phyloP scores from a whole-genome alignment of 2,797 vertebrate species.

The Channa striata region DNA sequence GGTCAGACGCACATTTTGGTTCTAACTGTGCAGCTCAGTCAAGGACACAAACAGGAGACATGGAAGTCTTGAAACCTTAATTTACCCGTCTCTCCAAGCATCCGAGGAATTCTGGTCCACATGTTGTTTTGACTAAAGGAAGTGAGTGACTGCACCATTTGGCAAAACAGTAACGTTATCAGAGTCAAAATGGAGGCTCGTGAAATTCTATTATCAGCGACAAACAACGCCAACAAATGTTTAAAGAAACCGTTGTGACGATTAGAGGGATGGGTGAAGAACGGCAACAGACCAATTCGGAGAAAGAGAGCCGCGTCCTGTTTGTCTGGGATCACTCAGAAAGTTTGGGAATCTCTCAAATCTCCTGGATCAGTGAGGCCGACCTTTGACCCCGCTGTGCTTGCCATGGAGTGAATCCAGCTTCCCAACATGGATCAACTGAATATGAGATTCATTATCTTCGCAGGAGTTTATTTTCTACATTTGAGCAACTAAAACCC shows the following conservation, averaged over 20 bases:
- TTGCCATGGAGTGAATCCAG: conserved; percentile 8
- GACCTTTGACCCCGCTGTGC: conserved; percentile 43
- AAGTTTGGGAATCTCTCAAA: conserved; percentile 11
- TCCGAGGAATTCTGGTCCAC: conserved; percentile 55
- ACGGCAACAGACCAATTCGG: no score
- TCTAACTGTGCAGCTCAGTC: conserved; percentile 11
- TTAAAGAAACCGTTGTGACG: neutral
- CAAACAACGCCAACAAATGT: conserved; percentile 5
- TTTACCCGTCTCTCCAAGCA: conserved; percentile 31
- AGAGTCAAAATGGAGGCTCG: neutral
- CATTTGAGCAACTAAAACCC: neutral
- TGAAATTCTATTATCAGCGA: neutral
- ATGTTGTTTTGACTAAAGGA: conserved; percentile 70
- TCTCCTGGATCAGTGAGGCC: neutral
- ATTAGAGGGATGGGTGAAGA: neutral
- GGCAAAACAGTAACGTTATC: conserved; percentile 44
- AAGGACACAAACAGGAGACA: conserved; percentile 28
- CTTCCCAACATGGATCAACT: conserved; percentile 25
- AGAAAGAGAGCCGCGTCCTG: neutral
- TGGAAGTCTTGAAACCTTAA: conserved; percentile 6
- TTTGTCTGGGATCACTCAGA: neutral
- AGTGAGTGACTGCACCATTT: conserved; percentile 28
- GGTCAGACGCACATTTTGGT: conserved; percentile 12
- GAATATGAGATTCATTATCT: conserved; percentile 24
- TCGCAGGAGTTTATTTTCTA: conserved; percentile 10